These are phyloP conservation scores for Cantharis lateralis DNA, from an alignment of 2,888 invertebrate genomes.

Conservation along the genomic window DNA sequence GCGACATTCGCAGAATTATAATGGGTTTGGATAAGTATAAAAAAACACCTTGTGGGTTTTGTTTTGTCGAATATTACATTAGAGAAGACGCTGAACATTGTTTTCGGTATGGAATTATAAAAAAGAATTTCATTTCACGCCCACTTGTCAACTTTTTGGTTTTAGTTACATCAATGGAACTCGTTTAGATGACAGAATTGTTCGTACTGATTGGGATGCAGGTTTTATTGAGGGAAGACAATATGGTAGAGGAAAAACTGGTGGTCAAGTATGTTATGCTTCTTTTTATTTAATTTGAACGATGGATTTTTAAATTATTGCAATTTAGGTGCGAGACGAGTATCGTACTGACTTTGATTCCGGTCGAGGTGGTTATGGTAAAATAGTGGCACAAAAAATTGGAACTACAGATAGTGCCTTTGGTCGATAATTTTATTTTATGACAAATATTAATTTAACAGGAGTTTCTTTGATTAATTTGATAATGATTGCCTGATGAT, in stretches of 20 bases:
- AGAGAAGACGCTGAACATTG: conserved; percentile 77
- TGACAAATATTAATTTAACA: background rate
- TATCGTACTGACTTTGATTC: conserved; percentile 96
- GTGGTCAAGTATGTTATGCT: conserved; percentile 80
- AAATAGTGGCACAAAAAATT: conserved; percentile 86
- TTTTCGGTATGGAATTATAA: conserved; percentile 62
- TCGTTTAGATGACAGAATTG: conserved; percentile 92
- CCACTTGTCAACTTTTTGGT: conserved; percentile 8
- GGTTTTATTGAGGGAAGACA: conserved; percentile 98
- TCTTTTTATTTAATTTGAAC: background rate
- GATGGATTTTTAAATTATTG: background rate
- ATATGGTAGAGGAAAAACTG: conserved; percentile 96
- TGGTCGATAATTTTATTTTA: conserved; percentile 45
- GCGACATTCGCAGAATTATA: conserved; percentile 90
- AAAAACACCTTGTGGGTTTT: conserved; percentile 99
- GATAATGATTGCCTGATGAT: background rate
- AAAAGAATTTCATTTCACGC: background rate
- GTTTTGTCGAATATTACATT: conserved; percentile 93
- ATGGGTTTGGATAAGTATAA: conserved; percentile 98
- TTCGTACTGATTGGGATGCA: conserved; percentile 98
- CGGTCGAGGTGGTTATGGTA: conserved; percentile 97
- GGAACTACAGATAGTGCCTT: conserved; percentile 55
- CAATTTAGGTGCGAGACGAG: conserved; percentile 86
- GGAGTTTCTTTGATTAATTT: background rate
- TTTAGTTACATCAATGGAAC: conserved; percentile 93